Evolutionary conservation across 92 coral and sea anemone species (phyloP).

Genomic region (Palythoa heliodiscus): DNA sequence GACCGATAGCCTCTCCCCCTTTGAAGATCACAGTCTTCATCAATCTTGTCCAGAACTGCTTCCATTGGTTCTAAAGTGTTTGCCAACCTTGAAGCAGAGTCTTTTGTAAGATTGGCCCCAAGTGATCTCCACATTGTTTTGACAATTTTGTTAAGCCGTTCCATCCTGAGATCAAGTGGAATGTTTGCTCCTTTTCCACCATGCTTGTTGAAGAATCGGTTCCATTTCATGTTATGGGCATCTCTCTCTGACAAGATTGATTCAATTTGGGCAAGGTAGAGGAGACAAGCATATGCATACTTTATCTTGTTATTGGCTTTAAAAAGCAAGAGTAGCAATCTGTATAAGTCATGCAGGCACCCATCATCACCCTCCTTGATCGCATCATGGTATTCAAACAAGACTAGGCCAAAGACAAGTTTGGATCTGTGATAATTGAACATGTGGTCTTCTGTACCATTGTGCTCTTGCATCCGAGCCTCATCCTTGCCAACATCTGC

Average conservation of each 20-base stretch:
- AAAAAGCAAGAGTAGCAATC: constrained; percentile 47
- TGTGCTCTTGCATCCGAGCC: constrained; percentile 14
- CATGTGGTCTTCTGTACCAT: constrained; percentile 39
- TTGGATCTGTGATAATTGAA: constrained; percentile 57
- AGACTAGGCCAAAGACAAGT: constrained; percentile 56
- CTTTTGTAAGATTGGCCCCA: constrained; percentile 43
- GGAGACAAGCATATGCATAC: constrained; percentile 49
- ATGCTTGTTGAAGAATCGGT: constrained; percentile 53
- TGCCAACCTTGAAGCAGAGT: constrained; percentile 49
- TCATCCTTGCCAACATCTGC: constrained; percentile 1
- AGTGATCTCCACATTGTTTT: constrained; percentile 62
- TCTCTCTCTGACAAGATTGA: constrained; percentile 16
- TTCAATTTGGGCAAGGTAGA: constrained; percentile 16
- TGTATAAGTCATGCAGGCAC: constrained; percentile 59
- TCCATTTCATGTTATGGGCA: constrained; percentile 55
- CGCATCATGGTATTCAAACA: constrained; percentile 59
- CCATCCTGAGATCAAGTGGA: constrained; percentile 59
- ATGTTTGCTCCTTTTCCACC: constrained; percentile 52
- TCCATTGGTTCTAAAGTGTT: constrained; percentile 58
- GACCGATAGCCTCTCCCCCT: constrained; percentile 14
- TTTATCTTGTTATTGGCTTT: constrained; percentile 50
- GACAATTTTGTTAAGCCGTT: constrained; percentile 50
- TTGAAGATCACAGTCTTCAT: constrained; percentile 22
- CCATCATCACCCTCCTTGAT: constrained; percentile 69
- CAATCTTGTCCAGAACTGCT: constrained; percentile 16